phyloP scores from a whole-genome alignment of 2,113 vertebrate species.

The Callospermophilus lateralis region DNA sequence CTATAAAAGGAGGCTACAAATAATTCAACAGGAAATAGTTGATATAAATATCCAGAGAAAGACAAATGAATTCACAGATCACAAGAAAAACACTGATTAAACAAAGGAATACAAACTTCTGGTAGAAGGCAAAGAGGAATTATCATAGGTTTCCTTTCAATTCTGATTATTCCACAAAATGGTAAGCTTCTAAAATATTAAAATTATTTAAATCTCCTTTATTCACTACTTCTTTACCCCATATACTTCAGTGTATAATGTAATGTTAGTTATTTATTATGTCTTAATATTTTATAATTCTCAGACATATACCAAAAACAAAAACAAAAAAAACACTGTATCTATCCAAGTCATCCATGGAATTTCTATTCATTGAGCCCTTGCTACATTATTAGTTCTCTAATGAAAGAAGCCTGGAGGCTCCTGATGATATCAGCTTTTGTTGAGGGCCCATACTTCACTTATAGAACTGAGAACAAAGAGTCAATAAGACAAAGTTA shows the following conservation, averaged over 20 bases:
- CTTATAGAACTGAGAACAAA: neutral
- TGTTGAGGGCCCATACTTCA: neutral
- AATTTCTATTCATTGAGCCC: neutral
- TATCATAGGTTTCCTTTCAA: neutral
- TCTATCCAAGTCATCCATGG: neutral
- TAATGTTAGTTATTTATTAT: neutral
- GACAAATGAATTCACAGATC: slow-evolving; percentile 10
- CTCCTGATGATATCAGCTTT: neutral
- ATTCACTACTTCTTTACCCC: neutral
- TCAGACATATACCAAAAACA: neutral
- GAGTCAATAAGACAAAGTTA: neutral
- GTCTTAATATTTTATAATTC: neutral
- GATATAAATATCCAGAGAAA: slow-evolving; percentile 1
- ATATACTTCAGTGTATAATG: neutral
- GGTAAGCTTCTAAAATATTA: neutral
- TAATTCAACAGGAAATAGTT: neutral
- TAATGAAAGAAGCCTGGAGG: neutral
- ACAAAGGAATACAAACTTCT: neutral
- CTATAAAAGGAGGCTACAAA: neutral
- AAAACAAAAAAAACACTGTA: neutral
- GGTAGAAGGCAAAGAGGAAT: slow-evolving; percentile 11
- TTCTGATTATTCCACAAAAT: neutral
- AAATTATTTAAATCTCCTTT: slow-evolving; percentile 12
- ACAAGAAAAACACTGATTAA: slow-evolving; percentile 9
- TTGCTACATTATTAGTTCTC: neutral